These are phyloP conservation scores for Antechinus flavipes DNA, from an alignment of 2,113 vertebrate species.

Conservation along the genomic window DNA sequence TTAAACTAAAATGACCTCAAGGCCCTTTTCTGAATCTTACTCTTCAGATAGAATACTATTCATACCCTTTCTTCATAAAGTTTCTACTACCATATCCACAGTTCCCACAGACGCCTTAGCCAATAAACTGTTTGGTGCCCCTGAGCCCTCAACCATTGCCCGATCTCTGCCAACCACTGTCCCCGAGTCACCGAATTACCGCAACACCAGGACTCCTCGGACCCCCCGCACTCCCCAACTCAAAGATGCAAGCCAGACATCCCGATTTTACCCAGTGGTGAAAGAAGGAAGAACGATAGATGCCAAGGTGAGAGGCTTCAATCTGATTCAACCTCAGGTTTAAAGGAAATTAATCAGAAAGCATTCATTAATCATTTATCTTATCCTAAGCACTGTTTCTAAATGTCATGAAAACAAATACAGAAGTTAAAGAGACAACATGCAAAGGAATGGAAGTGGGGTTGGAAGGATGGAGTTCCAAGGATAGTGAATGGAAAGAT, in stretches of 20 bases:
- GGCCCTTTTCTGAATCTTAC: not conserved
- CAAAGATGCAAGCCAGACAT: slow-evolving; percentile 94
- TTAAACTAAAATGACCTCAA: not conserved
- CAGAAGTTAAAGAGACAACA: not conserved
- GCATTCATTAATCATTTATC: not conserved
- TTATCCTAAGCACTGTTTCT: too few relatives aligned
- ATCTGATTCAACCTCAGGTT: not conserved
- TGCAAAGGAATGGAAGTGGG: not conserved
- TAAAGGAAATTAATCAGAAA: not conserved
- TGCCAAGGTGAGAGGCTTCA: slow-evolving; percentile 88
- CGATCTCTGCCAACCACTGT: slow-evolving; percentile 97
- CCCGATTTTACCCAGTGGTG: slow-evolving; percentile 98
- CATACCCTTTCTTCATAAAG: not conserved
- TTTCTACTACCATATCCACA: slow-evolving; percentile 65
- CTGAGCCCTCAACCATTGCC: slow-evolving; percentile 93
- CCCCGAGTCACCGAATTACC: slow-evolving; percentile 97
- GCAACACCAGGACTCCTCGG: slow-evolving; percentile 93
- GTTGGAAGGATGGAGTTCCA: not conserved
- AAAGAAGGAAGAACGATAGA: slow-evolving; percentile 97
- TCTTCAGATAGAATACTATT: not conserved
- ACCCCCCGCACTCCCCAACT: slow-evolving; percentile 96
- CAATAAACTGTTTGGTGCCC: slow-evolving; percentile 96
- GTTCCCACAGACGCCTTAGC: slow-evolving; percentile 98
- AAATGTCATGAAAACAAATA: not conserved
- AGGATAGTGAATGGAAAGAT: not conserved